Evolutionary conservation across 2,113 vertebrate species (phyloP).

Genomic region (Podiceps cristatus): DNA sequence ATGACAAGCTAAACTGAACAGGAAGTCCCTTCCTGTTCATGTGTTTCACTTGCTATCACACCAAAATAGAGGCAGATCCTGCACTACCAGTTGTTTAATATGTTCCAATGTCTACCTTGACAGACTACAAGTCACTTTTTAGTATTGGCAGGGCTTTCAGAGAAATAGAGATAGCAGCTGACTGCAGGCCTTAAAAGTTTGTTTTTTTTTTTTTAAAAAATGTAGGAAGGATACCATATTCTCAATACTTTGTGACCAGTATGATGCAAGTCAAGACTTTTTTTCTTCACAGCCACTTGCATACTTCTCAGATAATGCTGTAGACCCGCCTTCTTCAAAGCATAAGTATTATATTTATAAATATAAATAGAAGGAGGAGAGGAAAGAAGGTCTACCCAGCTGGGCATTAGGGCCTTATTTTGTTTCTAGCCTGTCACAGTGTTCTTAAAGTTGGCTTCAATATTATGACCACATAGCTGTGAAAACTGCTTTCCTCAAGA

Average conservation of each 20-base stretch:
- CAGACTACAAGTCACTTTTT: neutral
- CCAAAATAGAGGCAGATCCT: neutral
- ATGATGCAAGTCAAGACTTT: neutral
- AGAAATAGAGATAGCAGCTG: neutral
- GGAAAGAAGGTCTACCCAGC: neutral
- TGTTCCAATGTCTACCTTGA: neutral
- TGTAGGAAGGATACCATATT: neutral
- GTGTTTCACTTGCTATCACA: neutral
- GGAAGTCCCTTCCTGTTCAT: neutral
- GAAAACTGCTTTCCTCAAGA: neutral
- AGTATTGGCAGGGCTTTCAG: neutral
- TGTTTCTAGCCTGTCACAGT: neutral
- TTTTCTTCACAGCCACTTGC: neutral
- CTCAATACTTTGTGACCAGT: neutral
- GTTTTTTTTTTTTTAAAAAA: neutral
- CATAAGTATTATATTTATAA: neutral
- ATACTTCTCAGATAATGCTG: neutral
- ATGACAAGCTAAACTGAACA: neutral
- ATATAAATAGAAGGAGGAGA: neutral
- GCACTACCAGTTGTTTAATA: neutral
- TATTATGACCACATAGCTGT: neutral
- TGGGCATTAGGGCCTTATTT: neutral
- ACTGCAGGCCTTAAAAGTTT: neutral
- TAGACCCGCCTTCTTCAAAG: neutral
- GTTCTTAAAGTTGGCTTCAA: neutral